Base-by-base conservation (phyloP, 2,113 vertebrate genomes). In the Takifugu flavidus region DNA sequence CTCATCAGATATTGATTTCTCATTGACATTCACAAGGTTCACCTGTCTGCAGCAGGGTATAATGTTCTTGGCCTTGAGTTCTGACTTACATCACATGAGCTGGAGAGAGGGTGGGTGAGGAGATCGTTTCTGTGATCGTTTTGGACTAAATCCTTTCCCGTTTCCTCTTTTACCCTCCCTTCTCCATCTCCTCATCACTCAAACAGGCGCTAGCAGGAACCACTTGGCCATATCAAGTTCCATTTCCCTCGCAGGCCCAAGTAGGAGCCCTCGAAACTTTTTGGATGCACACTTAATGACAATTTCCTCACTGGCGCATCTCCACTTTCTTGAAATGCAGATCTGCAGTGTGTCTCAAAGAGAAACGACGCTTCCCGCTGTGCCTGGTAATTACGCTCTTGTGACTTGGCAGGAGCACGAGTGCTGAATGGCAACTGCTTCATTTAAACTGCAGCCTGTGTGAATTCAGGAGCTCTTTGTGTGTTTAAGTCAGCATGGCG, bases 261-360 rank as follows among this genome's bases (percentile, higher is more conserved):
- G 27, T n/a, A 55, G 43, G 63, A 66, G 47, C 56, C 25, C 61
- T 76, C 53, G 53, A n/a, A 65, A 65, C 55, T 69, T 29, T 75
- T 77, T 73, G 60, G 54, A 77, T 67, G 45, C 63, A 56, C 57
- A 50, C 65, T 78, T 62, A 69, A 74, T 77, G 67, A 70, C 72
- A 78, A 63, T 75, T 77, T 82, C 59, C 66, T 67, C 46, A 62
- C 64, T 29, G 75, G 67, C 45, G 70, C 67, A 52, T 72, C 62
- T 70, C 56, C 25, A 46, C 71, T 75, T 74, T 66, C 65, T 53
- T 58, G 13, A 12, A 59, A 72, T 67, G 55, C 66, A 63, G 73
- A 79, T 79, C 50, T 70, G 67, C 80, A 80, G 52, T 62, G 73
- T 56, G 57, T 72, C 56, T 73, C 58, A 66, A 62, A 82, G 70